A percentile compares a stretch with the other conserved stretches of the same genome.
These are phyloP conservation scores for Rhopalosiphum maidis DNA, from an alignment of 1,140 invertebrate species.

Conservation along the genomic window DNA sequence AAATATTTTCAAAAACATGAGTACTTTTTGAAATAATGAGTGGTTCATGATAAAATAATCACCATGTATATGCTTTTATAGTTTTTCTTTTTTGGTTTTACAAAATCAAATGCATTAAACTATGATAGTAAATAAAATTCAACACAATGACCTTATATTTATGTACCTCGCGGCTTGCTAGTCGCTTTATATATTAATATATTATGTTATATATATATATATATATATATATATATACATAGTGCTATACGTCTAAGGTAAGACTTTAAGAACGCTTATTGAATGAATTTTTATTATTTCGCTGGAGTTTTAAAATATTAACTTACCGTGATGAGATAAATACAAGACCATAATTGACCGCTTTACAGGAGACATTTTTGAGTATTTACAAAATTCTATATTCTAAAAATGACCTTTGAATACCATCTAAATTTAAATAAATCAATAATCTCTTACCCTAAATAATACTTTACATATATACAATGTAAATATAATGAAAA, in stretches of 20 bases:
- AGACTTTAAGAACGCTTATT: background rate
- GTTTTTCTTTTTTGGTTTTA: background rate
- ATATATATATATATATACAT: too few relatives aligned
- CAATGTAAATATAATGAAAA: too few relatives aligned
- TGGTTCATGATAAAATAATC: too few relatives aligned
- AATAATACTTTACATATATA: background rate
- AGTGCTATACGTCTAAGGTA: background rate
- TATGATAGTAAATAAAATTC: background rate
- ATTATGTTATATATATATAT: too few relatives aligned
- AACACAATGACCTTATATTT: background rate
- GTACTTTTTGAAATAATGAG: too few relatives aligned
- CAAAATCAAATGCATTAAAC: conserved; percentile 17
- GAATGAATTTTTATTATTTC: background rate
- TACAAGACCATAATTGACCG: background rate
- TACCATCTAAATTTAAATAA: background rate
- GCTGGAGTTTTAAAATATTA: background rate
- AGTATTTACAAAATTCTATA: background rate
- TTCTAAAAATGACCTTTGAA: background rate
- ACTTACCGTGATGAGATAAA: background rate
- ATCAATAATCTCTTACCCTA: background rate
- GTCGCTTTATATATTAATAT: background rate
- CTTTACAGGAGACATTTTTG: background rate
- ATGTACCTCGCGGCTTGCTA: background rate
- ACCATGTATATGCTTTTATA: background rate
- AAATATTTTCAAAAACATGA: too few relatives aligned